Evolutionary conservation across 2,797 vertebrate species (phyloP), one percentile per base, ranked within the genome.

Genomic region (Lutjanus argentimaculatus): DNA sequence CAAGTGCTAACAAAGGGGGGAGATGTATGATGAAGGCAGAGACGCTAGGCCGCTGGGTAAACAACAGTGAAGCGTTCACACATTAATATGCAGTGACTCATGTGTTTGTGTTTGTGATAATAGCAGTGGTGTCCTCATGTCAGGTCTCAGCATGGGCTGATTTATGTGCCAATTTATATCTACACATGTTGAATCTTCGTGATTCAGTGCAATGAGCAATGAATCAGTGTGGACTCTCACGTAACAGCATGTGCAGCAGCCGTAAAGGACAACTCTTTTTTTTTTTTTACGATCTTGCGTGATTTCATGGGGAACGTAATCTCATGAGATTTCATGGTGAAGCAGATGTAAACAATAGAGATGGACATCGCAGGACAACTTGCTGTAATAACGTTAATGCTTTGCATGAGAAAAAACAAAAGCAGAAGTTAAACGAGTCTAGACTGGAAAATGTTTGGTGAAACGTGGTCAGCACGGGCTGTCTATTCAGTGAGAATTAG

Each of bases 1-100:
- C 52, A 40, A 75, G 77, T 1, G 40, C 51, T 30, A 59, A 58
- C 64, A 52, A 48, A 65, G 62, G 49, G 30, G 53, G 56, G 1
- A 56, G 49, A 11, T 49, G 36, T 30, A 14, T 19, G 21, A 15
- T 52, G 46, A 77, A 48, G 59, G 66, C 49, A 17, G 51, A 19
- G 49, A 21, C 0, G 8, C 40, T 19, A 30, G 1, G 2, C 36
- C 1, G 5, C 64, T 11, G 36, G 58, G 63, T 53, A 53, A 64
- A 68, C 1, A 45, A 36, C 15, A 22, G 21, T n/a, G 15, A 65
- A 16, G 42, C 7, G 1, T 16, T 78, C 8, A 21, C 40, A 49
- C 25, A 12, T 43, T 42, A 52, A 63, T 49, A 42, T 61, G 16
- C 40, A 40, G 22, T 46, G 67, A 76, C 46, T 69, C 6, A 4